A percentile compares a stretch with the other conserved stretches of the same genome.
Conservation (phyloP, 2,888 invertebrate species). For the Biston betularia region DNA sequence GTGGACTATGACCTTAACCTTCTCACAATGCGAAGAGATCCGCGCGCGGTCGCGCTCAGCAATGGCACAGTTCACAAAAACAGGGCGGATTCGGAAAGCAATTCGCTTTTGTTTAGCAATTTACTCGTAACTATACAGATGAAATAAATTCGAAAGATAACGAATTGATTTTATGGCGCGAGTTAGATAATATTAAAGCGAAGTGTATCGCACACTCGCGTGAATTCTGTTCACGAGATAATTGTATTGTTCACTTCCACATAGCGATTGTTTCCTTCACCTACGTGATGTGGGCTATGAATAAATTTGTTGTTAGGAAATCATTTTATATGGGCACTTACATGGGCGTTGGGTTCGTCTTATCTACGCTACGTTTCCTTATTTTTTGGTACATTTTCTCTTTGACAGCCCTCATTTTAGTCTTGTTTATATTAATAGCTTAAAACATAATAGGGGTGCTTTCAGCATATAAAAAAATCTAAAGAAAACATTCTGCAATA, state of each 20-base stretch:
- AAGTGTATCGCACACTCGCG: slow-evolving; percentile 35
- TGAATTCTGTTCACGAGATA: slow-evolving; percentile 40
- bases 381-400: slow-evolving; percentile 21
- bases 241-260: slow-evolving; percentile 38
- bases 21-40: too few relatives aligned
- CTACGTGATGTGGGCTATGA: slow-evolving; percentile 27
- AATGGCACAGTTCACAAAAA: too few relatives aligned
- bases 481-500: neutral
- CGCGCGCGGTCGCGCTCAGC: too few relatives aligned
- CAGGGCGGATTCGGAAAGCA: neutral
- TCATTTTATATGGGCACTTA: slow-evolving; percentile 28
- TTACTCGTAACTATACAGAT: slow-evolving; percentile 34
- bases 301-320: slow-evolving; percentile 33
- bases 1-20: too few relatives aligned
- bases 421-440: neutral
- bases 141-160: slow-evolving; percentile 41
- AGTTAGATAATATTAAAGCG: slow-evolving; percentile 15
- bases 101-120: slow-evolving; percentile 23
- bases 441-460: neutral
- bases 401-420: slow-evolving; percentile 11
- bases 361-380: slow-evolving; percentile 26
- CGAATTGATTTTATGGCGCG: slow-evolving; percentile 35
- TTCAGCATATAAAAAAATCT: too few relatives aligned
- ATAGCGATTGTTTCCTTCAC: slow-evolving; percentile 21
- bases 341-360: slow-evolving; percentile 20